Percentiles rank a stretch among this genome's conserved stretches.
These are phyloP conservation scores for Auanema freiburgensis DNA, from an alignment of 2,888 invertebrate species.

Conservation along the genomic window DNA sequence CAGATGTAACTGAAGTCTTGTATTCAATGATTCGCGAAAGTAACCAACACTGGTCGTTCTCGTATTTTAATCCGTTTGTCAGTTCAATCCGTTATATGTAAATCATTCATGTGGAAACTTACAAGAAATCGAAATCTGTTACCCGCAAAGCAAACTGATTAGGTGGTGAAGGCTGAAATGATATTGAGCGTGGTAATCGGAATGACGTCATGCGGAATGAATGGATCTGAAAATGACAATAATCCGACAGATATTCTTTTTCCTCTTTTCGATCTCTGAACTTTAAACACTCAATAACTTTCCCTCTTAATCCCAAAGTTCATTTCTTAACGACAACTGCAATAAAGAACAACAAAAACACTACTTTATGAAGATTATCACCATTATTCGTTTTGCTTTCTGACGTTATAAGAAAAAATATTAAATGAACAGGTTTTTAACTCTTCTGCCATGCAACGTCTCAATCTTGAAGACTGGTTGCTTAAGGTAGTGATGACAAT, in stretches of 20 bases:
- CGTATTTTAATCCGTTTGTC: background rate
- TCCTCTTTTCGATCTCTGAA: background rate
- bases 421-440: too few relatives aligned
- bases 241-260: background rate
- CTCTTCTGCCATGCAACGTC: too few relatives aligned
- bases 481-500: too few relatives aligned
- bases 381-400: too few relatives aligned
- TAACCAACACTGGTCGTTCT: background rate
- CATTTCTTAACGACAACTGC: too few relatives aligned
- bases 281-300: background rate
- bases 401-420: too few relatives aligned
- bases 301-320: too few relatives aligned
- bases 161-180: slow-evolving; percentile 48
- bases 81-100: background rate
- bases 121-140: slow-evolving; percentile 52
- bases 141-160: slow-evolving; percentile 49
- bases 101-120: slow-evolving; percentile 18
- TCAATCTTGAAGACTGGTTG: too few relatives aligned
- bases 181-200: slow-evolving; percentile 42
- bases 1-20: too few relatives aligned
- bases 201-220: slow-evolving; percentile 45
- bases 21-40: too few relatives aligned
- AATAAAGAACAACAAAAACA: too few relatives aligned
- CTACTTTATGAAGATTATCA: too few relatives aligned
- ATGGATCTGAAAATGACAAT: slow-evolving; percentile 32